Evolutionary conservation across 2,797 vertebrate genomes (phyloP).

Genomic region (Semotilus atromaculatus): DNA sequence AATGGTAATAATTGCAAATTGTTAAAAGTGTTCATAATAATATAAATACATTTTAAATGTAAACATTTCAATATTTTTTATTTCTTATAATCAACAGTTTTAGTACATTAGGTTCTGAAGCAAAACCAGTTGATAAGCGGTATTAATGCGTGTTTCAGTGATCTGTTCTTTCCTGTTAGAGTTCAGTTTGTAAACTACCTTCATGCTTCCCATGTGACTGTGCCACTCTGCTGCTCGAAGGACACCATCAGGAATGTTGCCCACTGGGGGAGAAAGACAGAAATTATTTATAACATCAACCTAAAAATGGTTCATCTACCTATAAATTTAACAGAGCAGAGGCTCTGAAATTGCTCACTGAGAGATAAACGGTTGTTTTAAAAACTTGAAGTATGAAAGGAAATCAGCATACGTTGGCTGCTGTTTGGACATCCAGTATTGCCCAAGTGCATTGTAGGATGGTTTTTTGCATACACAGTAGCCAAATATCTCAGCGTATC

Average conservation of each 20-base stretch:
- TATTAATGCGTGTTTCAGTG: background rate
- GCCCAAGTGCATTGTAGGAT: slow-evolving; percentile 91
- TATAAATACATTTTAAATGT: background rate
- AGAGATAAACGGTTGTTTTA: background rate
- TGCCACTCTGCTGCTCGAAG: slow-evolving; percentile 92
- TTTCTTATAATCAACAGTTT: background rate
- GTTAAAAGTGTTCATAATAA: background rate
- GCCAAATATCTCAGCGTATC: slow-evolving; percentile 94
- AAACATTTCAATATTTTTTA: background rate
- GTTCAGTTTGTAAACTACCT: slow-evolving; percentile 75
- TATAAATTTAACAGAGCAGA: background rate
- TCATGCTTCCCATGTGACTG: slow-evolving; percentile 97
- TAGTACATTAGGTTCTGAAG: background rate
- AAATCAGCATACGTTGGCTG: slow-evolving; percentile 70
- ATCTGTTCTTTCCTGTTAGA: background rate
- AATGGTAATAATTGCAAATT: background rate
- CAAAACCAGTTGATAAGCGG: background rate
- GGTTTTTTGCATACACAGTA: slow-evolving; percentile 91
- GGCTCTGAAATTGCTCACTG: background rate
- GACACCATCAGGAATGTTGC: slow-evolving; percentile 89
- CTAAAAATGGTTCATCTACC: background rate
- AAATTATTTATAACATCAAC: slow-evolving; percentile 2
- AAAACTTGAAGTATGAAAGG: background rate
- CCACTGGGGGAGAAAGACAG: slow-evolving; percentile 72
- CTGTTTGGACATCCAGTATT: slow-evolving; percentile 88